phyloP scores from a whole-genome alignment of 2,888 invertebrate genomes.

The Calliphora vomitoria region DNA sequence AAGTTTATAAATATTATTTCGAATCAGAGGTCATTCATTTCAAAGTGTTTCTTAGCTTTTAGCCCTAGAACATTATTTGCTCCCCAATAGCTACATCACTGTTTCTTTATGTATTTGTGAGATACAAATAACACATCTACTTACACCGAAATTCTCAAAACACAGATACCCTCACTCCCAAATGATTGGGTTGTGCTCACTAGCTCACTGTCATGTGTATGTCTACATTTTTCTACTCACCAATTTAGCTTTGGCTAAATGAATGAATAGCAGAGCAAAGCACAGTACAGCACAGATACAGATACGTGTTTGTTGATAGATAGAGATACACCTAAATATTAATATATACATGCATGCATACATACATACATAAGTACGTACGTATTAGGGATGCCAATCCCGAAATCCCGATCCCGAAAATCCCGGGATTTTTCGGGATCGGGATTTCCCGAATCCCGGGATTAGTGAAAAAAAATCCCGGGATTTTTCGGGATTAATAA shows the following conservation, averaged over 20 bases:
- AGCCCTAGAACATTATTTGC: too few relatives aligned
- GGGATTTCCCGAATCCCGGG: too few relatives aligned
- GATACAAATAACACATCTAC: constrained; percentile 28
- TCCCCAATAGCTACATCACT: constrained; percentile 32
- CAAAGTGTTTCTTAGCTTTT: too few relatives aligned
- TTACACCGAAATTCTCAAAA: constrained; percentile 49
- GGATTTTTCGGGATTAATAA: too few relatives aligned
- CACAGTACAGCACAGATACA: constrained; percentile 24
- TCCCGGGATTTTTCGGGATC: too few relatives aligned
- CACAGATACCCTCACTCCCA: background rate
- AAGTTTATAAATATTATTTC: too few relatives aligned
- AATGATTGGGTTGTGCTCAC: constrained; percentile 26
- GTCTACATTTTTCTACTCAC: constrained; percentile 37
- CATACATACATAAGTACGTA: background rate
- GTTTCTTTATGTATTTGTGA: constrained; percentile 49
- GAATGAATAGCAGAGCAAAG: constrained; percentile 46
- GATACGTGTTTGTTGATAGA: constrained; percentile 32
- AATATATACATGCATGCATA: background rate
- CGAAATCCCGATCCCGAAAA: too few relatives aligned
- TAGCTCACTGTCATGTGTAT: constrained; percentile 23
- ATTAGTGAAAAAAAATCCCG: too few relatives aligned
- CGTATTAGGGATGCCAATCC: too few relatives aligned
- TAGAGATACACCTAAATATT: constrained; percentile 37
- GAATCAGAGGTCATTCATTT: too few relatives aligned
- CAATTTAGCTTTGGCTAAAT: constrained; percentile 54